phyloP scores from a whole-genome alignment of 2,797 vertebrate genomes.

The Acrossocheilus wenchowensis region DNA sequence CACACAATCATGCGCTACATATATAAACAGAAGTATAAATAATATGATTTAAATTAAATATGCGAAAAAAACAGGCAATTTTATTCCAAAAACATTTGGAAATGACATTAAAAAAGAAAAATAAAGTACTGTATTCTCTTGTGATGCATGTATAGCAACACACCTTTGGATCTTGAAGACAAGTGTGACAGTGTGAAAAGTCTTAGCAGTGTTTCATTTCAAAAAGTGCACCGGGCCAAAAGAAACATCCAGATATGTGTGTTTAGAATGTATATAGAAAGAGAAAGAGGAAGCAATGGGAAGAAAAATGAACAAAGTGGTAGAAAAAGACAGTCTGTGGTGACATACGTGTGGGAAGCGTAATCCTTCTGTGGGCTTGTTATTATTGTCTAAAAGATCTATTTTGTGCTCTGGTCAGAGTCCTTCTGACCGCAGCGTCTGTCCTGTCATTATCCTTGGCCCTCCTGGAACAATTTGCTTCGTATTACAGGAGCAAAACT shows the following conservation, averaged over 20 bases:
- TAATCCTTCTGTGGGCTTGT: conserved; percentile 55
- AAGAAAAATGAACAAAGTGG: conserved; percentile 29
- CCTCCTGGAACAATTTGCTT: conserved; percentile 62
- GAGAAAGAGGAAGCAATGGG: conserved; percentile 15
- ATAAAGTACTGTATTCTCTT: neutral
- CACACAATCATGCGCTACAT: neutral
- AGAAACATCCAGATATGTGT: conserved; percentile 10
- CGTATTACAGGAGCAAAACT: conserved; percentile 62
- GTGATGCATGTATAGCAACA: neutral
- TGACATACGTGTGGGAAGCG: conserved; percentile 50
- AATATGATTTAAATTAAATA: neutral
- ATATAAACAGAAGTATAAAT: neutral
- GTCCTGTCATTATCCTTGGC: conserved; percentile 62
- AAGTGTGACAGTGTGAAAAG: conserved; percentile 11
- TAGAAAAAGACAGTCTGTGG: conserved; percentile 39
- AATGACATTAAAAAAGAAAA: neutral
- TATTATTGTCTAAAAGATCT: conserved; percentile 63
- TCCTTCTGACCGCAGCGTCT: conserved; percentile 43
- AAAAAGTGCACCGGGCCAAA: neutral
- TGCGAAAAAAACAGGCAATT: neutral
- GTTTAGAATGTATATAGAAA: conserved; percentile 33
- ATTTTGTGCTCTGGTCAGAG: conserved; percentile 60
- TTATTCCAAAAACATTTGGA: neutral
- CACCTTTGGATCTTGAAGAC: neutral
- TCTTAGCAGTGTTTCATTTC: conserved; percentile 3